phyloP scores from a whole-genome alignment of 2,113 vertebrate species.

The Meriones unguiculatus region DNA sequence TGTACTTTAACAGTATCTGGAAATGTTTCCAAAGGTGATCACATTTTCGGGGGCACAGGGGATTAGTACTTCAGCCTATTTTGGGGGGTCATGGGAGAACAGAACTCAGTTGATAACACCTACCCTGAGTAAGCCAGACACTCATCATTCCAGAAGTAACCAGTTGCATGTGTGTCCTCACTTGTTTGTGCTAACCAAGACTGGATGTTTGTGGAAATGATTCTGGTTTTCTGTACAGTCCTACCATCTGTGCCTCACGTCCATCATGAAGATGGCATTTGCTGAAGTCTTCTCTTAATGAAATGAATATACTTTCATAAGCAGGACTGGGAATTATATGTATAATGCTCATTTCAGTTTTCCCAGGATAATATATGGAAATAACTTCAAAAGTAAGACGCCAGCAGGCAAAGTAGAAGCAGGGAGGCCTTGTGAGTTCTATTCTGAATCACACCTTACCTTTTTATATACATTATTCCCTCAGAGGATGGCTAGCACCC shows the following conservation, averaged over 20 bases:
- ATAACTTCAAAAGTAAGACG: not conserved
- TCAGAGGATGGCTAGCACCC: not conserved
- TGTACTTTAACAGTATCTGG: not conserved
- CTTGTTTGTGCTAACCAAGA: not conserved
- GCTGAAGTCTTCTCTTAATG: constrained; percentile 42
- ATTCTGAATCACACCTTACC: constrained; percentile 20
- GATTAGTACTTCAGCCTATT: not conserved
- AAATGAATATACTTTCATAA: constrained; percentile 43
- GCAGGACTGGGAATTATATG: not conserved
- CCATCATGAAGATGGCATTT: constrained; percentile 16
- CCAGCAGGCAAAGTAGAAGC: constrained; percentile 5
- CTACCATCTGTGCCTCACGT: not conserved
- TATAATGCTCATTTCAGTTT: constrained; percentile 24
- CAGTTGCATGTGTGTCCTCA: not conserved
- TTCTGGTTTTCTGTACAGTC: not conserved
- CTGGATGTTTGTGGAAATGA: not conserved
- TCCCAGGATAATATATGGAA: not conserved
- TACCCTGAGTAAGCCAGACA: not conserved
- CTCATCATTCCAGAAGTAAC: not conserved
- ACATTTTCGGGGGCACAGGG: not conserved
- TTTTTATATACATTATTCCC: not conserved
- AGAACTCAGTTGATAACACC: not conserved
- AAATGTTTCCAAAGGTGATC: not conserved
- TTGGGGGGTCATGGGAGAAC: too few species aligned
- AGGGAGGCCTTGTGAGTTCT: not conserved